These are phyloP conservation scores for Odontamblyopus lacepedii DNA, from an alignment of 2,797 vertebrate genomes.

Conservation along the genomic window DNA sequence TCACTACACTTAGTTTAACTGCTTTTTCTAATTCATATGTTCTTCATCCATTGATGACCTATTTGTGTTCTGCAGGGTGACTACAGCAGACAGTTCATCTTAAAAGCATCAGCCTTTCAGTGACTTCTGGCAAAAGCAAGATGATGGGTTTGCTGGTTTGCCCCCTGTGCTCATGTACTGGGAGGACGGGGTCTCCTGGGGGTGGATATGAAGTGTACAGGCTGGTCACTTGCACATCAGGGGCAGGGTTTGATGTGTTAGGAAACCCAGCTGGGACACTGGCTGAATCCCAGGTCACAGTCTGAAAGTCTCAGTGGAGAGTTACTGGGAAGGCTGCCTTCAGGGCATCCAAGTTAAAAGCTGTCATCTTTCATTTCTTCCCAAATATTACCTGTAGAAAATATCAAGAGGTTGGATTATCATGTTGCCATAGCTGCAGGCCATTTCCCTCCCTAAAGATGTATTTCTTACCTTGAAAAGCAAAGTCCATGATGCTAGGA, in stretches of 20 bases:
- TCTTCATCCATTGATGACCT: slow-evolving; percentile 25
- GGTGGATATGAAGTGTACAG: slow-evolving; percentile 88
- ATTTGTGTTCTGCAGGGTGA: slow-evolving; percentile 8
- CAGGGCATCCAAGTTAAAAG: slow-evolving; percentile 92
- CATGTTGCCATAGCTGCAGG: not conserved
- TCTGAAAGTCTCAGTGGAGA: slow-evolving; percentile 90
- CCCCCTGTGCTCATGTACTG: slow-evolving; percentile 85
- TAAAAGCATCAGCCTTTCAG: not conserved
- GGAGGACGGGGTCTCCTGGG: slow-evolving; percentile 81
- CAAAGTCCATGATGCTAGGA: slow-evolving; percentile 97
- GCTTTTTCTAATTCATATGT: slow-evolving; percentile 10
- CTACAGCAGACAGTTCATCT: slow-evolving; percentile 34
- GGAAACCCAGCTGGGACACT: slow-evolving; percentile 78
- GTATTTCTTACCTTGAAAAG: slow-evolving; percentile 86
- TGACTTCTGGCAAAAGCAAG: slow-evolving; percentile 84
- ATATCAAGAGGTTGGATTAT: slow-evolving; percentile 12
- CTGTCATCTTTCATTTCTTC: slow-evolving; percentile 97
- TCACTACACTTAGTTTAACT: slow-evolving; percentile 22
- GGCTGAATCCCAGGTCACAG: slow-evolving; percentile 85
- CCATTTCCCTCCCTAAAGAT: not conserved
- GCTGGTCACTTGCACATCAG: slow-evolving; percentile 90
- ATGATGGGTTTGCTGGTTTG: slow-evolving; percentile 90
- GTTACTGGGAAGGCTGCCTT: slow-evolving; percentile 91
- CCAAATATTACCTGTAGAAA: slow-evolving; percentile 90
- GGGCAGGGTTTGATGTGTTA: slow-evolving; percentile 66